phyloP scores from a whole-genome alignment of 2,113 vertebrate genomes.

The Regulus satrapa region DNA sequence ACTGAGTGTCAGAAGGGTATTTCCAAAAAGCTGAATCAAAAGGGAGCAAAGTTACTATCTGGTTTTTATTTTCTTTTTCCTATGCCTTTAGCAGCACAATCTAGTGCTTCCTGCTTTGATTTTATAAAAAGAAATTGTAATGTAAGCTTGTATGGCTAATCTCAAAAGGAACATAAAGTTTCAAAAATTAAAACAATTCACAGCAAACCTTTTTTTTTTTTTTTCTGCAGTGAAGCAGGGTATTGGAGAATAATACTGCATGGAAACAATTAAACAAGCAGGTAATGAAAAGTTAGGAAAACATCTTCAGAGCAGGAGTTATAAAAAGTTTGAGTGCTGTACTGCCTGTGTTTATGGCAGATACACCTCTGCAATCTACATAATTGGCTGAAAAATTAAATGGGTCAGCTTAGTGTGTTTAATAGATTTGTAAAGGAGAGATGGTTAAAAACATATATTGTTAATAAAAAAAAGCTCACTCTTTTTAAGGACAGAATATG shows the following conservation, averaged over 20 bases:
- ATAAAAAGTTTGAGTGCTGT: background rate
- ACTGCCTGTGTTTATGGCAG: background rate
- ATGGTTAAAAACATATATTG: background rate
- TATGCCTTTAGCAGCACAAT: background rate
- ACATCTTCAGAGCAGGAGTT: background rate
- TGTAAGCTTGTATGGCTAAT: background rate
- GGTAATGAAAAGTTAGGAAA: background rate
- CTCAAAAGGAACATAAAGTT: background rate
- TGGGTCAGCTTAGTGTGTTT: background rate
- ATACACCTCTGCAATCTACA: background rate
- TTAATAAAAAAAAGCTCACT: background rate
- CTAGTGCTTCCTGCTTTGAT: background rate
- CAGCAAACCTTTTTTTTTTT: background rate
- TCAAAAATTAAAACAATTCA: background rate
- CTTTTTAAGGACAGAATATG: background rate
- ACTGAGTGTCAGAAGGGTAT: background rate
- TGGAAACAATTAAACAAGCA: background rate
- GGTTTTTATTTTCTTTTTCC: background rate
- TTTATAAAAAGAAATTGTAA: background rate
- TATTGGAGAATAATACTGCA: background rate
- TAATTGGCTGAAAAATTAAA: background rate
- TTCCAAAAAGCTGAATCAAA: background rate
- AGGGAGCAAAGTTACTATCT: background rate
- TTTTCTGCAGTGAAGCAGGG: background rate
- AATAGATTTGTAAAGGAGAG: background rate